These are phyloP conservation scores for Penaeus chinensis DNA, from an alignment of 1,140 invertebrate species.

Conservation along the genomic window DNA sequence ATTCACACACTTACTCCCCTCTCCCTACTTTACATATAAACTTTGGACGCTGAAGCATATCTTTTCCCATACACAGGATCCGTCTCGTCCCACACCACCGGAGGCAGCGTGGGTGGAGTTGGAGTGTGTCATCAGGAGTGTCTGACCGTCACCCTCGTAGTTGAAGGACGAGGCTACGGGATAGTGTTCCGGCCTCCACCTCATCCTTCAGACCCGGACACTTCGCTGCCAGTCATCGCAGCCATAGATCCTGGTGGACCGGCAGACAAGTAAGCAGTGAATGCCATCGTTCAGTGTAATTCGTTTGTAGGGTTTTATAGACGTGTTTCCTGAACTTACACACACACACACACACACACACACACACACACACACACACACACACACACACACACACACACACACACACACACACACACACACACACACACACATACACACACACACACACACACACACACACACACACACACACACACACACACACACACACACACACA, in stretches of 20 bases:
- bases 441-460: too few relatives aligned
- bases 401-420: too few relatives aligned
- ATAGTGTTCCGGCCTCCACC: constrained; percentile 67
- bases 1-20: not conserved
- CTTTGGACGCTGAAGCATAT: not conserved
- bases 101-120: constrained; percentile 59
- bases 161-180: constrained; percentile 71
- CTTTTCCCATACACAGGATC: constrained; percentile 19
- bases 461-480: too few relatives aligned
- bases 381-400: too few relatives aligned
- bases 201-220: constrained; percentile 64
- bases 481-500: too few relatives aligned
- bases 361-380: too few relatives aligned
- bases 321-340: too few relatives aligned
- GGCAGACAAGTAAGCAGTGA: constrained; percentile 76
- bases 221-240: constrained; percentile 72
- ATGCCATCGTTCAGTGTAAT: too few relatives aligned
- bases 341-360: too few relatives aligned
- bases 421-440: too few relatives aligned
- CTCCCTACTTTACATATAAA: not conserved
- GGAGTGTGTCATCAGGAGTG: constrained; percentile 77
- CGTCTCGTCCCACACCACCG: constrained; percentile 46
- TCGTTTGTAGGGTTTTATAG: too few relatives aligned
- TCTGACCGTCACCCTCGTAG: constrained; percentile 76
- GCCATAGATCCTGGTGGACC: constrained; percentile 78